These are phyloP conservation scores for Phaedon cochleariae DNA, from an alignment of 2,888 invertebrate species.

Conservation along the genomic window DNA sequence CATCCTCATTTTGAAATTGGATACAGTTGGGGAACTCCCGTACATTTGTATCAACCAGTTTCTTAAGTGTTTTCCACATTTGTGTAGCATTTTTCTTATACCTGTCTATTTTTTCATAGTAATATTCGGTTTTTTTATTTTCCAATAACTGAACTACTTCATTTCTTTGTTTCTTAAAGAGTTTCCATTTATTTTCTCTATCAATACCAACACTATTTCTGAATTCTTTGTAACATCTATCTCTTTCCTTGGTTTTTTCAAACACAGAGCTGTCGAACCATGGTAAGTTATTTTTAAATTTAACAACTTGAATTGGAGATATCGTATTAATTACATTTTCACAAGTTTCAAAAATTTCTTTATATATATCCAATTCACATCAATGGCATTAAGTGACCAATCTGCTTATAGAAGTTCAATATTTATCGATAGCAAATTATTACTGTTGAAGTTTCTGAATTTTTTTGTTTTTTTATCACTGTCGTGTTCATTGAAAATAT, in stretches of 20 bases:
- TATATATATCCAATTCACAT: conserved; percentile 1
- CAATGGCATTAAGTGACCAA: conserved; percentile 1
- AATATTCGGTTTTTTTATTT: conserved; percentile 3
- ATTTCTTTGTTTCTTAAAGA: conserved; percentile 15
- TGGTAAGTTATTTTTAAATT: conserved; percentile 7
- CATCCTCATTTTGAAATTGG: conserved; percentile 2
- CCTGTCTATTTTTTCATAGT: conserved; percentile 12
- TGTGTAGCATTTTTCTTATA: conserved; percentile 8
- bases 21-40: background rate
- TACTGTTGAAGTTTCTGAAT: conserved; percentile 4
- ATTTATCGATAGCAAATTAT: conserved; percentile 3
- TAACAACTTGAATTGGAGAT: conserved; percentile 6
- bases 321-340: conserved; percentile 4
- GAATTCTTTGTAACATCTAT: background rate
- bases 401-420: background rate
- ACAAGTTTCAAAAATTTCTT: conserved; percentile 2
- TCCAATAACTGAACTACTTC: conserved; percentile 10
- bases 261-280: conserved; percentile 1
- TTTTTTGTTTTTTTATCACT: conserved; percentile 2
- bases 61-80: conserved; percentile 6
- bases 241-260: background rate
- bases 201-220: background rate
- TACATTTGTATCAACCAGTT: conserved; percentile 3
- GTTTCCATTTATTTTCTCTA: conserved; percentile 5
- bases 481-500: background rate